Percentiles rank a stretch among this genome's conserved stretches.
Evolutionary conservation across 2,888 invertebrate genomes (phyloP).

Genomic region (Diadromus collaris): DNA sequence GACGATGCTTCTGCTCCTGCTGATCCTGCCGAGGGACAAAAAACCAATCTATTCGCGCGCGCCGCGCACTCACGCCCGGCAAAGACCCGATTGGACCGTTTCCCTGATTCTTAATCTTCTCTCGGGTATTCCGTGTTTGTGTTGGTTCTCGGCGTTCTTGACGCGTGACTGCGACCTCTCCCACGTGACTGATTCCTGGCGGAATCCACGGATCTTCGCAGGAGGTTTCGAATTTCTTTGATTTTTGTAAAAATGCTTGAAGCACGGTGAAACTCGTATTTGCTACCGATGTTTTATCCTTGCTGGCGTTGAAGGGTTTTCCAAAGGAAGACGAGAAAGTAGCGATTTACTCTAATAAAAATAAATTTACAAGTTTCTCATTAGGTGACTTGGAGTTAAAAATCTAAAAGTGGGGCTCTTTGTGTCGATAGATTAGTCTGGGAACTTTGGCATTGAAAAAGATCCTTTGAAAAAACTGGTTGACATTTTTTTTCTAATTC

Average conservation of each 20-base stretch:
- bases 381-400: too few relatives aligned
- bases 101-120: slow-evolving; percentile 49
- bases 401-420: too few relatives aligned
- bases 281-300: neutral
- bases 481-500: too few relatives aligned
- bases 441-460: too few relatives aligned
- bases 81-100: slow-evolving; percentile 55
- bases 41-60: slow-evolving; percentile 47
- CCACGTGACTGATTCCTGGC: slow-evolving; percentile 39
- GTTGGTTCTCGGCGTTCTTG: slow-evolving; percentile 7
- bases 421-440: too few relatives aligned
- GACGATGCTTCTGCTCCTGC: slow-evolving; percentile 33
- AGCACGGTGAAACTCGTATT: neutral
- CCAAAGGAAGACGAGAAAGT: neutral
- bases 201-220: slow-evolving; percentile 22
- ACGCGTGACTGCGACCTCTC: slow-evolving; percentile 42
- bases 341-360: too few relatives aligned
- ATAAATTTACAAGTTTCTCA: too few relatives aligned
- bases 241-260: slow-evolving; percentile 5
- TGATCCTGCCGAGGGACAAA: slow-evolving; percentile 42
- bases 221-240: slow-evolving; percentile 56
- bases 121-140: neutral
- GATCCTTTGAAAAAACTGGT: too few relatives aligned
- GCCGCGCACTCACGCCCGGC: slow-evolving; percentile 36
- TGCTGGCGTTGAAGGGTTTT: neutral